Evolutionary conservation across 2,797 vertebrate species (phyloP), one percentile per base, ranked within the genome.

Genomic region (Pipistrellus kuhlii): DNA sequence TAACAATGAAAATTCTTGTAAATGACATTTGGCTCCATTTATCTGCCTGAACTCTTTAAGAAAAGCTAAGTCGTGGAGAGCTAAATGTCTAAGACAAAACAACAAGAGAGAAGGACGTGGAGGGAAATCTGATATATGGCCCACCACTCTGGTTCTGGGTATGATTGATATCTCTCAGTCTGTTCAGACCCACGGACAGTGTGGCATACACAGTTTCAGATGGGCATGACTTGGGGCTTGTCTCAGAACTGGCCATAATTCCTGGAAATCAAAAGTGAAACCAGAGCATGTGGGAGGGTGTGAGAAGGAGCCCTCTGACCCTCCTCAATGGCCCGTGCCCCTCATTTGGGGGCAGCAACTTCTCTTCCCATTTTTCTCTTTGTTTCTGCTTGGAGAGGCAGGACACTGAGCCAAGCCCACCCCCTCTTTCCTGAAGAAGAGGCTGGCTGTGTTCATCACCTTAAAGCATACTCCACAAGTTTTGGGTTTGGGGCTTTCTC

Each of bases 221-320:
- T 57, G 80, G 64, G 75, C 87, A 20, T 30, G 55, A 90, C 46
- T 44, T 78, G 44, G 72, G 85, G 62, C 32, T 41, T 87, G 87
- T 87, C 89, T 0, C 0, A 30, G 68, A 95, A 94, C 91, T 72
- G 90, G 85, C 84, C 69, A 20, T 13, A 93, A 87, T 91, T 93
- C 78, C 88, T 93, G 81, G 57, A 83, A 97, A 96, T 92, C 27
- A 55, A 88, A 96, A 97, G 92, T 51, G 88, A 97, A 95, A 91
- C 88, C 11, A 3, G 91, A 80, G 93, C 95, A 88, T 96, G 91
- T 62, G 95, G 90, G 59, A 85, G 85, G 93, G 80, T 94, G 90
- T 82, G 88, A 94, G 90, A 90, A 95, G 72, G 48, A 95, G 88
- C 93, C 87, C 92, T 84, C 95, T 94, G 96, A 81, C 77, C 95